Evolutionary conservation across 1,140 invertebrate species (phyloP).

Genomic region (Campoletis sonorensis): DNA sequence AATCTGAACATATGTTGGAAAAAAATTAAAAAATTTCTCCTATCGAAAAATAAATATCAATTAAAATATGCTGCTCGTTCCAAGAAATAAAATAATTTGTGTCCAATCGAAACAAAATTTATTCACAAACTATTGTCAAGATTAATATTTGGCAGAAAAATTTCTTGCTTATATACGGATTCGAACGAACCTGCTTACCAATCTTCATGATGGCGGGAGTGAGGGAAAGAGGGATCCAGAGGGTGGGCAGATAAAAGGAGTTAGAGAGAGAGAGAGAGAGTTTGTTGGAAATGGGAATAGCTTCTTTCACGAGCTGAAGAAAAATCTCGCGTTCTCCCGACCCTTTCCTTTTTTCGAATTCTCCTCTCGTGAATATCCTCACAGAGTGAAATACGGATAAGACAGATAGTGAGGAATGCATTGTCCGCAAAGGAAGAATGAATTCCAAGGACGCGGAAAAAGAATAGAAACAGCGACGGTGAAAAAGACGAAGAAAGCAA

Average conservation of each 20-base stretch:
- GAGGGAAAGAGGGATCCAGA: background rate
- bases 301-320: constrained; percentile 8
- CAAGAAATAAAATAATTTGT: no score
- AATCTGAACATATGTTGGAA: no score
- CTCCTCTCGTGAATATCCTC: constrained; percentile 26
- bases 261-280: no score
- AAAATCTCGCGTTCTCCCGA: constrained; percentile 30
- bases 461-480: constrained; percentile 26
- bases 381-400: constrained; percentile 39
- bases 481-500: background rate
- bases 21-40: no score
- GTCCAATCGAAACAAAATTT: no score
- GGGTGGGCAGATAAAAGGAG: constrained; percentile 2
- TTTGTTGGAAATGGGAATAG: background rate
- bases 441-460: constrained; percentile 20
- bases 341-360: constrained; percentile 23
- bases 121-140: no score
- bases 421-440: constrained; percentile 16
- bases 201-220: background rate
- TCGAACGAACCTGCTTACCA: no score
- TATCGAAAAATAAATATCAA: no score
- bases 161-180: no score
- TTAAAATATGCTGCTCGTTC: no score
- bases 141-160: no score
- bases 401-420: constrained; percentile 41